Evolutionary conservation across 1,140 invertebrate species (phyloP).

Genomic region (Phymorhynchus buccinoides): DNA sequence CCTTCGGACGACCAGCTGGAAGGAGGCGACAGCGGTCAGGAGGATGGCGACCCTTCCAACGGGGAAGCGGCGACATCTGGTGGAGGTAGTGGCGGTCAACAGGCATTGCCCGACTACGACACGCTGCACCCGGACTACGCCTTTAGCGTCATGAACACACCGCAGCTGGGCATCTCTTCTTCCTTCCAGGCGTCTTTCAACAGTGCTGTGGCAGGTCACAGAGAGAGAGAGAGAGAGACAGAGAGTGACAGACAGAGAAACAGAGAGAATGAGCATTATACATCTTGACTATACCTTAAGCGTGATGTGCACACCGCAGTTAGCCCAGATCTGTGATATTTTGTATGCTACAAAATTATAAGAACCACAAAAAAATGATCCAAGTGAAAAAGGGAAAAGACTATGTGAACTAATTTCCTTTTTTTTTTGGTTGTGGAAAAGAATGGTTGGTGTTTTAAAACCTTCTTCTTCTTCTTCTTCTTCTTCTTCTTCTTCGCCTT

Average conservation of each 20-base stretch:
- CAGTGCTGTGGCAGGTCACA: conserved; percentile 67
- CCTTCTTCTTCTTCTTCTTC: too few species aligned
- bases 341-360: neutral
- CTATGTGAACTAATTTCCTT: too few species aligned
- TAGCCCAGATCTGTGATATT: neutral
- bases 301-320: neutral
- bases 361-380: too few species aligned
- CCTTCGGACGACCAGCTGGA: neutral
- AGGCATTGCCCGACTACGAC: conserved; percentile 61
- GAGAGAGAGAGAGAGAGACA: neutral
- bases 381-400: too few species aligned
- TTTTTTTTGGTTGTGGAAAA: too few species aligned
- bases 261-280: neutral
- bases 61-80: too few species aligned
- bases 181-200: conserved; percentile 68
- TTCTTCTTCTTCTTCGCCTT: too few species aligned
- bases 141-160: conserved; percentile 65
- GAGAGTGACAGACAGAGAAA: too few species aligned
- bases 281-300: neutral
- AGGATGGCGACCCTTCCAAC: neutral
- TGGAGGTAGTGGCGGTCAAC: conserved; percentile 39
- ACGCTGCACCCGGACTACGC: conserved; percentile 70
- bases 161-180: conserved; percentile 62
- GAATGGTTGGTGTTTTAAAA: too few species aligned
- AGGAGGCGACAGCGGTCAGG: neutral